Conservation (phyloP, 2,888 invertebrate species). For the Thymelicus sylvestris region DNA sequence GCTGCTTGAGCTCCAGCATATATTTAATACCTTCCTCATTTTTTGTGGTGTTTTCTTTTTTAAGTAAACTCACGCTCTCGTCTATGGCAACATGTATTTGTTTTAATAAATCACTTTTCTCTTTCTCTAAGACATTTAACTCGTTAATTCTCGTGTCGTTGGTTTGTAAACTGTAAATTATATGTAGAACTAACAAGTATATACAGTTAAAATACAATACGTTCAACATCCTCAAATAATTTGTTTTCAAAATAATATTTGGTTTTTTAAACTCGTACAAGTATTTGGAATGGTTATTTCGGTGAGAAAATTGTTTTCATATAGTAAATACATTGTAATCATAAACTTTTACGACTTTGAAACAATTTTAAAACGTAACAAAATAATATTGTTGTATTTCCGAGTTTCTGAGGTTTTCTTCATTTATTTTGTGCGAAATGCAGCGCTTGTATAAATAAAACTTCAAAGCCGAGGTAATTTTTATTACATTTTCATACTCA, state of each 20-base stretch:
- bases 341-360: constrained; percentile 20
- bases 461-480: constrained; percentile 13
- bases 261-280: too few species aligned
- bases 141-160: constrained; percentile 41
- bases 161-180: not conserved
- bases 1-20: constrained; percentile 53
- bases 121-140: constrained; percentile 51
- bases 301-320: not conserved
- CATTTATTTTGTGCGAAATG: constrained; percentile 2
- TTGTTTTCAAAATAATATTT: too few species aligned
- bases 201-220: not conserved
- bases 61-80: constrained; percentile 49
- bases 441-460: constrained; percentile 13
- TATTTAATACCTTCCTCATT: constrained; percentile 50
- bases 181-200: constrained; percentile 1
- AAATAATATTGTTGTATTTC: not conserved
- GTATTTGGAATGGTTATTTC: too few species aligned
- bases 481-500: constrained; percentile 25
- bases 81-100: constrained; percentile 59
- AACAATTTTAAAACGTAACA: not conserved
- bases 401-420: constrained; percentile 5
- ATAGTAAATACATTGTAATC: not conserved
- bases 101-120: constrained; percentile 51
- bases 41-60: constrained; percentile 53
- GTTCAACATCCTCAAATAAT: constrained; percentile 18